phyloP scores from a whole-genome alignment of 2,888 invertebrate genomes.

The Rhingia rostrata region DNA sequence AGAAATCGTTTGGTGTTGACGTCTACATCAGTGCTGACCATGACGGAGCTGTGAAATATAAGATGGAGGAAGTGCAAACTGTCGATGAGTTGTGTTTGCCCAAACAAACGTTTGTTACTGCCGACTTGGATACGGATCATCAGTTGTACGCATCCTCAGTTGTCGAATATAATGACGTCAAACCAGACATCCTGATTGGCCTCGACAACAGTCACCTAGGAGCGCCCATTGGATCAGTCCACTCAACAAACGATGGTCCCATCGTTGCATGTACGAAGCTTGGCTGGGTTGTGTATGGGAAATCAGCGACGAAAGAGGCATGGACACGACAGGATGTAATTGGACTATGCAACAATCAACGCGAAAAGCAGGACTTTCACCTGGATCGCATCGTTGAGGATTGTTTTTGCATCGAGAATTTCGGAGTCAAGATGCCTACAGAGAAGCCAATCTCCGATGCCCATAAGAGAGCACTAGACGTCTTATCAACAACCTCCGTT shows the following conservation, averaged over 20 bases:
- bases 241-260: conserved; percentile 17
- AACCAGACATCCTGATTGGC: conserved; percentile 39
- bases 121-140: not conserved
- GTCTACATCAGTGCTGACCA: conserved; percentile 23
- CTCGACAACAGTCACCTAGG: conserved; percentile 46
- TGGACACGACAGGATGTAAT: not conserved
- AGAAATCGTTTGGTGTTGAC: conserved; percentile 3
- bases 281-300: conserved; percentile 32
- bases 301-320: not conserved
- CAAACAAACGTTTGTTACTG: not conserved
- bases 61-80: not conserved
- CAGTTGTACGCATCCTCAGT: not conserved
- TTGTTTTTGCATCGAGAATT: conserved; percentile 20
- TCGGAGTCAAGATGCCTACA: conserved; percentile 14
- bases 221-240: conserved; percentile 13
- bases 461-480: conserved; percentile 11
- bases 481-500: not conserved
- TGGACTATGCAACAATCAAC: not conserved
- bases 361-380: not conserved
- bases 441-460: conserved; percentile 1
- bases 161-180: conserved; percentile 12
- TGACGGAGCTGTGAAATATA: not conserved
- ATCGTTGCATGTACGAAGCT: conserved; percentile 35
- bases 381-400: conserved; percentile 20
- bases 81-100: not conserved